Evolutionary conservation across 1,140 invertebrate genomes (phyloP), one percentile per base, ranked within the genome.

Genomic region (Trichonephila inaurata): DNA sequence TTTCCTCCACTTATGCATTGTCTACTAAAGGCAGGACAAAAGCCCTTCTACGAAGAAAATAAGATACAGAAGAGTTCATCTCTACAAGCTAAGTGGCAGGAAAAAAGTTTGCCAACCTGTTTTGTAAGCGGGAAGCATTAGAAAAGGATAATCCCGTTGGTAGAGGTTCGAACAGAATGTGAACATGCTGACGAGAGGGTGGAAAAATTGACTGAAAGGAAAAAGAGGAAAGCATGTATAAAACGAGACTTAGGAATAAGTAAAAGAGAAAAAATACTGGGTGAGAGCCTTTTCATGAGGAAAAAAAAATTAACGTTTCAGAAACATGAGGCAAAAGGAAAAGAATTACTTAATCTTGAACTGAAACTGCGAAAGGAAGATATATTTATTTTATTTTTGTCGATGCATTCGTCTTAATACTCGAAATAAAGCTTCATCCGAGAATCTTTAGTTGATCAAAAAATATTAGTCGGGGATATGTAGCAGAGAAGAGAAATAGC

Each of bases 101-200:
- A 88, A 88, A 87, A 88, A 66, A 88, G 66, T 77, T 77, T 28
- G 33, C 44, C 24, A 33, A 89, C 88, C 88, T 89, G 88, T 89
- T 89, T 89, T 89, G 88, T 89, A 89, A 89, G 88, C 88, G 64
- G n/a, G 44, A 5, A 33, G 66, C 88, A 89, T 89, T 89, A 89
- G 7, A 19, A 24, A 19, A 33, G 88, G 88, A 69, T 89, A 72
- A 89, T 89, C 88, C 88, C 51, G 19, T 28, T 51, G 21, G 64
- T 44, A 77, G 58, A 58, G 33, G 44, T 69, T 12, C 16, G 72
- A 28, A 77, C 69, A 77, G 69, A 77, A 77, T 33, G 28, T 77
- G 28, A 28, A 77, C 72, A 77, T 40, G 62, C 16, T 24, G 12
- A 21, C 24, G 24, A 16, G 72, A 21, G 28, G 82, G 16, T 21